Conservation (phyloP, 1,140 invertebrate species). For the Himalopsyche phryganea region DNA sequence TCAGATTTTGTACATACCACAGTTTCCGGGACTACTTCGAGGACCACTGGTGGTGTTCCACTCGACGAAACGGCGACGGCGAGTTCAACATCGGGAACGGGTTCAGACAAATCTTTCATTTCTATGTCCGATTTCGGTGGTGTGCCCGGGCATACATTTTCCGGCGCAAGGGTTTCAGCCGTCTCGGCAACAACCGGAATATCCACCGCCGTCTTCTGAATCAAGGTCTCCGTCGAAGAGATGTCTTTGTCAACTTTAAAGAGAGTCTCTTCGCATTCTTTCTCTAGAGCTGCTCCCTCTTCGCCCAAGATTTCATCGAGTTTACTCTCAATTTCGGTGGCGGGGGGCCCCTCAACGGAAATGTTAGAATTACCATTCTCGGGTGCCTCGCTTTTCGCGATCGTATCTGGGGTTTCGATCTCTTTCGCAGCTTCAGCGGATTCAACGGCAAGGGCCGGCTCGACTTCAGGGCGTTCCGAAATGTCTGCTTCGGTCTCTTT, state of each 20-base stretch:
- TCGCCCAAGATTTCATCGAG: constrained; percentile 26
- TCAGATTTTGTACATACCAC: too few species aligned
- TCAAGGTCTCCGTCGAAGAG: constrained; percentile 6
- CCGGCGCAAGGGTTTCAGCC: not conserved
- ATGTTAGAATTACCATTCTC: too few species aligned
- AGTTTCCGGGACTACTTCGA: too few species aligned
- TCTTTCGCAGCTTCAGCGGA: not conserved
- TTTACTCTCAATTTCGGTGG: constrained; percentile 14
- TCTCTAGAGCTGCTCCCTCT: constrained; percentile 26
- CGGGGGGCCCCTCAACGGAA: too few species aligned
- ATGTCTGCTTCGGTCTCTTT: not conserved
- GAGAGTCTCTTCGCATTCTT: constrained; percentile 26
- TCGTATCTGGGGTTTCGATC: too few species aligned
- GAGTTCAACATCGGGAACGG: not conserved
- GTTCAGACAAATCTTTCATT: not conserved
- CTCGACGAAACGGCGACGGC: too few species aligned
- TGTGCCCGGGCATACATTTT: not conserved
- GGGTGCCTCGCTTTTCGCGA: too few species aligned
- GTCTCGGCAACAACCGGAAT: constrained; percentile 3
- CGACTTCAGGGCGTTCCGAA: not conserved
- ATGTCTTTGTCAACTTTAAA: constrained; percentile 25
- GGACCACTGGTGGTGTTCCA: too few species aligned
- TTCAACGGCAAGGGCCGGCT: not conserved
- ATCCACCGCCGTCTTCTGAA: constrained; percentile 6
- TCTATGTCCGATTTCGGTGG: constrained; percentile 3